Base-by-base conservation (phyloP, 2,888 invertebrate genomes). In the Diloba caeruleocephala region DNA sequence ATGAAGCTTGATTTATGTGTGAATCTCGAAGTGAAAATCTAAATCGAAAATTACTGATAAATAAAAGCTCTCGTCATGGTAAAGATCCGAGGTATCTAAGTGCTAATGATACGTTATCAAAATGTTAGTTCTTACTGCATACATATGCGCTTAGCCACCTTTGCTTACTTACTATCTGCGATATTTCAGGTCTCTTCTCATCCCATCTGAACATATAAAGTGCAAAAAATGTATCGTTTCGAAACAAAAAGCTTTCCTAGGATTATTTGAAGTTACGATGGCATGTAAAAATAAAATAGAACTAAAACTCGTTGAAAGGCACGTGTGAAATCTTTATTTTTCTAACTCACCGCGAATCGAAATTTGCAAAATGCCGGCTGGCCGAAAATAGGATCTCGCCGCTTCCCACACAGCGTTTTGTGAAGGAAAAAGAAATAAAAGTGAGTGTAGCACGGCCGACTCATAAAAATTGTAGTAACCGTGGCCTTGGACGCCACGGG, bases 381-480 rank as follows among this genome's bases (percentile, higher is more conserved):
- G 75, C 77, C 79, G 78, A 81, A 84, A 88, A 89, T 84, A 75
- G 82, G 82, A 84, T 84, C 85, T 84, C 78, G 74, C 73, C 82
- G 84, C 71, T 79, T 81, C 71, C 79, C 79, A 68, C 81, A 70
- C 73, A 75, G 74, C 76, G 80, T 79, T 81, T 79, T 78, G 64
- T 78, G 48, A 76, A 78, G 78, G 73, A 76, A 77, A 82, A 81
- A 78, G 79, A 74, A 77, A 72, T 79, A 78, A 76, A 74, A 73
- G 59, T 29, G 63, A 52, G 66, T 59, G 71, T 63, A 70, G 76
- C 73, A 73, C 77, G 81, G 74, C 72, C 51, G 78, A 79, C 84
- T 89, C 88, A 90, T 92, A 85, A 90, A 91, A 88, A 75, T 88
- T 92, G 85, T 87, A 89, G 75, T 72, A 68, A 64, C 68, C 71